A percentile compares a stretch with the other conserved stretches of the same genome.
These are phyloP conservation scores for Myxocyprinus asiaticus DNA, from an alignment of 2,113 vertebrate species.

Conservation along the genomic window DNA sequence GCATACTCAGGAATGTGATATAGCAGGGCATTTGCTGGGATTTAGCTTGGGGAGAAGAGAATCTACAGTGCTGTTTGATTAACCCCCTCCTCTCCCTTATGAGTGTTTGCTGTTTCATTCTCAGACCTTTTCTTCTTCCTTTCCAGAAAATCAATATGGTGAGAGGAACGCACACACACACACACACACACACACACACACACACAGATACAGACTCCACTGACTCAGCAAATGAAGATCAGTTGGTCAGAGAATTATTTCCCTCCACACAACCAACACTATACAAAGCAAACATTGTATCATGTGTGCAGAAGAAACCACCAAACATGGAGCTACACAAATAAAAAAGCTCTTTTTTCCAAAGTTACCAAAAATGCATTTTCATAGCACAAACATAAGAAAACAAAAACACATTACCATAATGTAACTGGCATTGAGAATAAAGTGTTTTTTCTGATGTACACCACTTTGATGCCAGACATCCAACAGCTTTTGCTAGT, in stretches of 20 bases:
- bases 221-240: conserved; percentile 47
- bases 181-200: conserved; percentile 15
- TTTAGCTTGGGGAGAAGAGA: not conserved
- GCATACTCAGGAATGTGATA: conserved; percentile 6
- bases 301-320: not conserved
- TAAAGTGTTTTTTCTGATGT: too few relatives aligned
- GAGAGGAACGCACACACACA: conserved; percentile 36
- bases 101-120: conserved; percentile 29
- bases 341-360: not conserved
- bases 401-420: too few relatives aligned
- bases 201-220: not conserved
- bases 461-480: too few relatives aligned
- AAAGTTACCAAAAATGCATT: too few relatives aligned
- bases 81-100: conserved; percentile 15
- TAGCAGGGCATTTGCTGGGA: not conserved
- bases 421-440: not conserved
- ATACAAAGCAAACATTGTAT: not conserved
- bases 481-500: too few relatives aligned
- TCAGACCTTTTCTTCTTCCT: conserved; percentile 4
- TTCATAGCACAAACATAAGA: too few relatives aligned
- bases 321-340: not conserved
- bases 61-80: not conserved
- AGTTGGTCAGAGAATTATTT: conserved; percentile 29
- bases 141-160: conserved; percentile 24
- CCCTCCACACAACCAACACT: conserved; percentile 19